These are phyloP conservation scores for Brienomyrus brachyistius DNA, from an alignment of 2,113 vertebrate genomes.

Conservation along the genomic window DNA sequence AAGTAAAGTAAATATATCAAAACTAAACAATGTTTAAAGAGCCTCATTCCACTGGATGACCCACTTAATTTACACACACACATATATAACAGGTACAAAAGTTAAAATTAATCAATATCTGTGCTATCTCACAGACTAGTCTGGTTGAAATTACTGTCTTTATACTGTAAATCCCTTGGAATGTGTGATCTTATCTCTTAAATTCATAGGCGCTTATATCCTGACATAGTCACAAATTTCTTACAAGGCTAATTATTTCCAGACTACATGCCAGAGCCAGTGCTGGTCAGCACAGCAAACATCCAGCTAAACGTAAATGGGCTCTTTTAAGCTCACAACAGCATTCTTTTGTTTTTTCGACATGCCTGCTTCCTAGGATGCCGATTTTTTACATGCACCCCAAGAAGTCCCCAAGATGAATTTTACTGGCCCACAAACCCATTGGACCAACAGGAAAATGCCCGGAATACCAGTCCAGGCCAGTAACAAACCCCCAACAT, in stretches of 20 bases:
- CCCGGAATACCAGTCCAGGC: background rate
- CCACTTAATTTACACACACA: background rate
- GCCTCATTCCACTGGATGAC: background rate
- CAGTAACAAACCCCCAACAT: background rate
- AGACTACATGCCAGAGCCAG: background rate
- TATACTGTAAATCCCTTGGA: constrained; percentile 9
- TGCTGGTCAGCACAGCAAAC: constrained; percentile 1
- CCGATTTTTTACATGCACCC: background rate
- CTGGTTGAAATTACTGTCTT: background rate
- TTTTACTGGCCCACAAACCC: background rate
- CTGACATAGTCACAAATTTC: background rate
- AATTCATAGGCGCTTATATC: constrained; percentile 7
- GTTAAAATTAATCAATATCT: background rate
- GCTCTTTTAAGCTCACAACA: background rate
- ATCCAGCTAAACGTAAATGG: background rate
- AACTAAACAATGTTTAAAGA: background rate
- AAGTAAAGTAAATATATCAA: background rate
- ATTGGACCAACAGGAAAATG: background rate
- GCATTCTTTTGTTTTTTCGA: background rate
- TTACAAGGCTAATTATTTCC: constrained; percentile 16
- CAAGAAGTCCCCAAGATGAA: background rate
- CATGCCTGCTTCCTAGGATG: background rate
- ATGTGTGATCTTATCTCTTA: constrained; percentile 15
- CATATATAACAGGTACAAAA: background rate
- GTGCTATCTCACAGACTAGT: background rate